Conservation (phyloP, 1,140 invertebrate genomes). For the Rhynchophorus ferrugineus region DNA sequence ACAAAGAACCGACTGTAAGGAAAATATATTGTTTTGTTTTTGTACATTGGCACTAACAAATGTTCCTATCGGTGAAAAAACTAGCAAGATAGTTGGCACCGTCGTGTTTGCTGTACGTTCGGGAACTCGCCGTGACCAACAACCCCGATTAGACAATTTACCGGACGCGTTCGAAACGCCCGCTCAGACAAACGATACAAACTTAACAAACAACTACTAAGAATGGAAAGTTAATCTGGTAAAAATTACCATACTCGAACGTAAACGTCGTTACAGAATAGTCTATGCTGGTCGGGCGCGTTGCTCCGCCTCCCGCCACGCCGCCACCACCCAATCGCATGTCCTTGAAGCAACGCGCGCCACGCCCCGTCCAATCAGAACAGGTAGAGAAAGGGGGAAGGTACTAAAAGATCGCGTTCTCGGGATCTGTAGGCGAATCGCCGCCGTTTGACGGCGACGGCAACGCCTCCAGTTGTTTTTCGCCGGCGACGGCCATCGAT, state of each 20-base stretch:
- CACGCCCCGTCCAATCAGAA: background rate
- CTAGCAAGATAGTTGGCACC: no score
- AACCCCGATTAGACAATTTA: no score
- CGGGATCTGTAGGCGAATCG: constrained; percentile 39
- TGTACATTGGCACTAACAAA: no score
- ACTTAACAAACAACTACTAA: background rate
- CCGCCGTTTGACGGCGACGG: constrained; percentile 42
- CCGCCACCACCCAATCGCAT: background rate
- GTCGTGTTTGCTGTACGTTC: no score
- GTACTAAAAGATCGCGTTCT: constrained; percentile 39
- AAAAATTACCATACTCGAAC: constrained; percentile 40
- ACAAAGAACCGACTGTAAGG: no score
- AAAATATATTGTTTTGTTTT: no score
- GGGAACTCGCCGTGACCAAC: no score
- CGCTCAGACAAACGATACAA: background rate
- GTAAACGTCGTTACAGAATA: constrained; percentile 39
- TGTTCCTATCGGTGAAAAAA: no score
- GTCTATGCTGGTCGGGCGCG: background rate
- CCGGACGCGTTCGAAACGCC: background rate
- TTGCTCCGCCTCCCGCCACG: background rate
- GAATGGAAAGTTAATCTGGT: constrained; percentile 27
- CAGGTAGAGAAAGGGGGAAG: background rate
- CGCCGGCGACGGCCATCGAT: constrained; percentile 70
- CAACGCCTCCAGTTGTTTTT: constrained; percentile 48
- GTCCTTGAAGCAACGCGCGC: background rate